Conservation (phyloP, 2,888 invertebrate genomes). For the Lapara coniferarum region DNA sequence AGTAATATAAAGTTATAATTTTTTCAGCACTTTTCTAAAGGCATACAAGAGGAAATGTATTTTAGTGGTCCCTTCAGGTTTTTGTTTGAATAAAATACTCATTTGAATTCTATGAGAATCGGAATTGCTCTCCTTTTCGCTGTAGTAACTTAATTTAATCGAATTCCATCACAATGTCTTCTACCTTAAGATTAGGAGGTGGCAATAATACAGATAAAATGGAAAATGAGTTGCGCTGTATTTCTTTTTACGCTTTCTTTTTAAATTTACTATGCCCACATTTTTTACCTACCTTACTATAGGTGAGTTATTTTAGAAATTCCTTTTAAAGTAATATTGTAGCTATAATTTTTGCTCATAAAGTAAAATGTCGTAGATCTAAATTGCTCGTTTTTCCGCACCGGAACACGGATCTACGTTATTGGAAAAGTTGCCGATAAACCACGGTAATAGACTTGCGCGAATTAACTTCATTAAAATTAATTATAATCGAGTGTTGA, state of each 20-base stretch:
- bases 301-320: neutral
- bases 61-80: slow-evolving; percentile 71
- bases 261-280: neutral
- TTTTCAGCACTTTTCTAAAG: slow-evolving; percentile 53
- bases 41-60: slow-evolving; percentile 65
- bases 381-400: slow-evolving; percentile 33
- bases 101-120: slow-evolving; percentile 82
- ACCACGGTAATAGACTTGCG: slow-evolving; percentile 66
- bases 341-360: slow-evolving; percentile 4
- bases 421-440: slow-evolving; percentile 67
- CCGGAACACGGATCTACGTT: slow-evolving; percentile 47
- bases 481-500: slow-evolving; percentile 58
- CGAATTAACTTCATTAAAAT: slow-evolving; percentile 73
- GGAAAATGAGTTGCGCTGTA: slow-evolving; percentile 40
- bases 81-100: slow-evolving; percentile 81
- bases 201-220: slow-evolving; percentile 54
- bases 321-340: neutral
- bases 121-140: slow-evolving; percentile 79
- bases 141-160: slow-evolving; percentile 82
- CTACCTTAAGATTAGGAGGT: slow-evolving; percentile 69
- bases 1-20: neutral
- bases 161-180: slow-evolving; percentile 73
- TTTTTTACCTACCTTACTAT: neutral
- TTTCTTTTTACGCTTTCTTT: slow-evolving; percentile 30
- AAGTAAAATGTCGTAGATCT: slow-evolving; percentile 27